Percentiles rank a stretch among this genome's conserved stretches.
These are phyloP conservation scores for Tachycineta bicolor DNA, from an alignment of 2,113 vertebrate genomes.

Conservation along the genomic window DNA sequence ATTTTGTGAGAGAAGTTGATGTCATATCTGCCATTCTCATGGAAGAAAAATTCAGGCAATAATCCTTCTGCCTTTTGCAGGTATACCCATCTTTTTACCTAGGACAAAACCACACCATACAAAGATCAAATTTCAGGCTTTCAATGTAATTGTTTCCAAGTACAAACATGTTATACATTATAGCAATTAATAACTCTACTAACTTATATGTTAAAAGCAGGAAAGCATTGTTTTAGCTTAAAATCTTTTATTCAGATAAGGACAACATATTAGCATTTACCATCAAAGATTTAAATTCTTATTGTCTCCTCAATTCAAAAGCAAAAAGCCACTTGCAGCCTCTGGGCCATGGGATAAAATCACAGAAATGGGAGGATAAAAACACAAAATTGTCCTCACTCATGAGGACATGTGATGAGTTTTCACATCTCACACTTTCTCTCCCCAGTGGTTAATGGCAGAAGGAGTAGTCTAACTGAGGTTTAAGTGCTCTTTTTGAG, in stretches of 20 bases:
- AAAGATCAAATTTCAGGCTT: background rate
- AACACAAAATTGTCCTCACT: background rate
- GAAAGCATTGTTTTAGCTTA: background rate
- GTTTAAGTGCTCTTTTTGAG: background rate
- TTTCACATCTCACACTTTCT: background rate
- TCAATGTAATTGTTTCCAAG: background rate
- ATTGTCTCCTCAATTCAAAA: background rate
- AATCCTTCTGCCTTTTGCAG: background rate
- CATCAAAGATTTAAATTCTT: background rate
- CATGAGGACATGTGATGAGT: too few relatives aligned
- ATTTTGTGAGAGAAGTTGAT: background rate
- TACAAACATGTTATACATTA: background rate
- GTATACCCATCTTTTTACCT: background rate
- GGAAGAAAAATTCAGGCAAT: background rate
- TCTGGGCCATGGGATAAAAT: background rate
- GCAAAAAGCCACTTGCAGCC: background rate
- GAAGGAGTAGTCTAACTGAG: background rate
- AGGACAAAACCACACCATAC: background rate
- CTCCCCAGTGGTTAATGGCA: background rate
- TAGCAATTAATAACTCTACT: background rate
- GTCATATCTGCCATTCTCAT: background rate
- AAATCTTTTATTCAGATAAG: background rate
- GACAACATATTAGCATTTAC: background rate
- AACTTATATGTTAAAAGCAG: background rate
- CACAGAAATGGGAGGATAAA: background rate